Evolutionary conservation across 2,797 vertebrate species (phyloP), one percentile per base, ranked within the genome.

Genomic region (Ceyx erithaca): DNA sequence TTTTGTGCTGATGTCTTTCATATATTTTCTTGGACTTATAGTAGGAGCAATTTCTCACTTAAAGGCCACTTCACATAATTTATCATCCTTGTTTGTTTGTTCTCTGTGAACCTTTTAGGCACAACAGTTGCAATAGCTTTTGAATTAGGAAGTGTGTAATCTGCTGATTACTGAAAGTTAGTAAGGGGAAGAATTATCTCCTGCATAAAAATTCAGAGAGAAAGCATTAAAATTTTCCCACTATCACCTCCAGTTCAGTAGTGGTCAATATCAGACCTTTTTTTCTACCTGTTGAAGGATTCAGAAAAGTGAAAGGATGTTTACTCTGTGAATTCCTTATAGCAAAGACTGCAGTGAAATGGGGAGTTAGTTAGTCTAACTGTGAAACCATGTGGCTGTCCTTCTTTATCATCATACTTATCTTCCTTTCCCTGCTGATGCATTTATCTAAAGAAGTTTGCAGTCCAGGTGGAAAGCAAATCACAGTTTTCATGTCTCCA

Each of bases 201-300:
- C 14, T 55, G 16, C 10, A 7, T 15, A 18, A 26, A 23, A 7
- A 28, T 51, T 4, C 6, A 51, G 25, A 49, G 48, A 49, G 48
- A 49, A 49, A 49, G 14, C 48, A 26, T 49, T 49, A 26, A 26
- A 26, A 49, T 15, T 15, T 49, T 49, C 26, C 12, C 58, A 12
- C 14, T 64, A 0, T 64, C 0, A 0, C 18, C 21, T 62, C 4
- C 4, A 85, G 7, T 51, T 12, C 20, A 12, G 19, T 57, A 55
- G 22, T 51, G 15, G 15, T 6, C 9, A 88, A 11, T 28, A 63
- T 30, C 7, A 11, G 63, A 15, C 7, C 6, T 3, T 52, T 67
- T 40, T 62, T 75, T 61, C 12, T 69, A 12, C 41, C 78, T 12
- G 2, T 31, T 70, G n/a, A 30, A 59, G 14, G 23, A 80, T 28